phyloP scores from a whole-genome alignment of 2,888 invertebrate genomes.

The Arctia plantaginis region DNA sequence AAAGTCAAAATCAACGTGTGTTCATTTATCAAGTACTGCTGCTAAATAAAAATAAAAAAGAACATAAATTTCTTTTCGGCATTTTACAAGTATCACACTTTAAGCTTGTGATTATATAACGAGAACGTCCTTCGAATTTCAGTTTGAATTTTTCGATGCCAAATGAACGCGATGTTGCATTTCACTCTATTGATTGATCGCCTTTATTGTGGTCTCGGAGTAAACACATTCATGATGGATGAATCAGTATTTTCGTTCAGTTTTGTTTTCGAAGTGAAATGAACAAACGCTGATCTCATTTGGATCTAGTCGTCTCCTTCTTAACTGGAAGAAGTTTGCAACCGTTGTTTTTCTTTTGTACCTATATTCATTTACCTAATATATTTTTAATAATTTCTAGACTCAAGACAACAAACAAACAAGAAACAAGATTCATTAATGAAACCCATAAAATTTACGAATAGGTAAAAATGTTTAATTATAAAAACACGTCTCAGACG shows the following conservation, averaged over 20 bases:
- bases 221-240: conserved; percentile 35
- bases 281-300: conserved; percentile 7
- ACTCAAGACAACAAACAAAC: too few relatives aligned
- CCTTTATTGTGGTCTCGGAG: conserved; percentile 26
- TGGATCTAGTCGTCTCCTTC: neutral
- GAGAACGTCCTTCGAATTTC: conserved; percentile 64
- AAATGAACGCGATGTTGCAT: conserved; percentile 31
- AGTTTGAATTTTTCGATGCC: conserved; percentile 46
- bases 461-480: neutral
- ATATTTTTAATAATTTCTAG: too few relatives aligned
- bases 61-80: conserved; percentile 56
- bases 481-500: neutral
- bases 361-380: too few relatives aligned
- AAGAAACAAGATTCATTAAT: too few relatives aligned
- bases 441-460: neutral
- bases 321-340: too few relatives aligned
- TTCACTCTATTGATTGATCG: conserved; percentile 46
- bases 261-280: conserved; percentile 18
- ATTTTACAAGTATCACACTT: conserved; percentile 55
- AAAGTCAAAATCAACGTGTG: neutral
- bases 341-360: neutral
- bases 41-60: neutral
- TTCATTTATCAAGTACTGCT: neutral
- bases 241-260: conserved; percentile 22
- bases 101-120: conserved; percentile 57